Conservation (phyloP, 1,140 invertebrate genomes). For the Daktulosphaira vitifoliae region DNA sequence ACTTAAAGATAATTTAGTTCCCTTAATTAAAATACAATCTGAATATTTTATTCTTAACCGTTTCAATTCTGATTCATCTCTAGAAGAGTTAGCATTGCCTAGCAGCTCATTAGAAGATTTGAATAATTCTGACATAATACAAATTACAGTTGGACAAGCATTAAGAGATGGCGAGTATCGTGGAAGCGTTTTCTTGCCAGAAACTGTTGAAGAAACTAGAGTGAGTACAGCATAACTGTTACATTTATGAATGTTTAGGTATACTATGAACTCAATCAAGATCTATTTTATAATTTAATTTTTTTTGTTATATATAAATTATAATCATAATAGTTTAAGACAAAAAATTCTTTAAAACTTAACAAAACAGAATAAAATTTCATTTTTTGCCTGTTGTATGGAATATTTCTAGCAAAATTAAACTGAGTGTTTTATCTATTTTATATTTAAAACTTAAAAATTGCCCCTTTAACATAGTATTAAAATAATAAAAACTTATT, state of each 20-base stretch:
- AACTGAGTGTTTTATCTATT: too few species aligned
- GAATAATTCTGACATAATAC: neutral
- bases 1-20: conserved; percentile 15
- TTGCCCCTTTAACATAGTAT: too few species aligned
- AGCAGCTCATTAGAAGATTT: conserved; percentile 29
- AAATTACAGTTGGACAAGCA: conserved; percentile 1
- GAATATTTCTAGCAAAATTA: too few species aligned
- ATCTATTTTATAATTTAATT: too few species aligned
- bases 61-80: neutral
- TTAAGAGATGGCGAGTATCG: conserved; percentile 18
- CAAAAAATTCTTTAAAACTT: too few species aligned
- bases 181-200: conserved; percentile 5
- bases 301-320: too few species aligned
- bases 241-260: neutral
- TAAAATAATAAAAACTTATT: too few species aligned
- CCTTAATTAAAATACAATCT: conserved; percentile 4
- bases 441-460: too few species aligned
- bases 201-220: neutral
- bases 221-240: neutral
- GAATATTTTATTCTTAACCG: conserved; percentile 11
- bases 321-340: too few species aligned
- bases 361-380: too few species aligned
- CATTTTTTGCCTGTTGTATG: too few species aligned
- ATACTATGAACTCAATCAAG: too few species aligned
- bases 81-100: conserved; percentile 17